Percentiles rank a stretch among this genome's conserved stretches.
phyloP scores from a whole-genome alignment of 92 coral and sea anemone species.

The Desmophyllum pertusum region DNA sequence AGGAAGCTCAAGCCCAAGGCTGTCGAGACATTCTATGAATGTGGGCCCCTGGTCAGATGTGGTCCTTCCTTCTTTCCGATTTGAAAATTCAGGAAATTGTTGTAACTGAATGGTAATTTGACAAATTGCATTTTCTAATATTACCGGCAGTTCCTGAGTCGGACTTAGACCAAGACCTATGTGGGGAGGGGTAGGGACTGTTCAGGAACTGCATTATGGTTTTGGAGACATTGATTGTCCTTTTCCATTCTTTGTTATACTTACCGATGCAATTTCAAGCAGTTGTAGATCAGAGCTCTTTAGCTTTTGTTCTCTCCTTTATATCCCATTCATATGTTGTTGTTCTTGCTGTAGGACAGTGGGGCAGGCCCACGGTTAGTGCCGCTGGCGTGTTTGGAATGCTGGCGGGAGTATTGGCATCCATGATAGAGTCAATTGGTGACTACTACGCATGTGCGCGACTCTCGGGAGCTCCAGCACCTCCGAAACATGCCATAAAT shows the following conservation, averaged over 20 bases:
- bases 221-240: not conserved
- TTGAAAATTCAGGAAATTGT: no score
- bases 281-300: not conserved
- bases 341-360: slow-evolving; percentile 63
- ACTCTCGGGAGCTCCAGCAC: slow-evolving; percentile 87
- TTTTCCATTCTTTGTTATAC: not conserved
- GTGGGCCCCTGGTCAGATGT: no score
- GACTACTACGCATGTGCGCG: slow-evolving; percentile 93
- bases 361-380: slow-evolving; percentile 90
- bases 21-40: not conserved
- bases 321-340: not conserved
- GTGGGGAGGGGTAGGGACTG: not conserved
- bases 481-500: slow-evolving; percentile 81
- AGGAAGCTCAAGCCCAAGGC: not conserved
- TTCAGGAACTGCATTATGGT: not conserved
- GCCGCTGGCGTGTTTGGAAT: slow-evolving; percentile 84
- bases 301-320: not conserved
- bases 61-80: not conserved
- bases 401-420: slow-evolving; percentile 88
- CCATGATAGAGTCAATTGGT: slow-evolving; percentile 87
- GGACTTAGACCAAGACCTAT: not conserved
- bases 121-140: not conserved
- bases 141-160: no score
- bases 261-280: not conserved
- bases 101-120: not conserved